These are phyloP conservation scores for Meteorus colon DNA, from an alignment of 2,888 invertebrate genomes.

Conservation along the genomic window DNA sequence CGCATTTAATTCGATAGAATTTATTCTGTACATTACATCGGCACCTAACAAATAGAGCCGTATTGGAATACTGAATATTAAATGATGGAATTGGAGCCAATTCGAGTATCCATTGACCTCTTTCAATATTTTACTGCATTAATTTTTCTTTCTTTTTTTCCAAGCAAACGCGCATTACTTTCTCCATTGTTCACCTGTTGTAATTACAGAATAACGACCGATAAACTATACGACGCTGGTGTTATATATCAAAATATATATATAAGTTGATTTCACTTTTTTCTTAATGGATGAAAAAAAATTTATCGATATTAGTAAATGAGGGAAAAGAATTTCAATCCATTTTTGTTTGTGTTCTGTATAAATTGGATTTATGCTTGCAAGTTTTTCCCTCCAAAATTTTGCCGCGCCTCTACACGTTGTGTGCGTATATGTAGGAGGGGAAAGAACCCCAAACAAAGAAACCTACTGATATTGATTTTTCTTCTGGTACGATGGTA, in stretches of 20 bases:
- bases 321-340: not conserved
- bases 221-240: not conserved
- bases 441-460: constrained; percentile 60
- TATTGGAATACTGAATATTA: not conserved
- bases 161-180: not conserved
- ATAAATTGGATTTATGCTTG: constrained; percentile 12
- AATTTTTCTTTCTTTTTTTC: not conserved
- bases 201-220: constrained; percentile 7
- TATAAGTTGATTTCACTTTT: not conserved
- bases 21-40: no score
- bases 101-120: not conserved
- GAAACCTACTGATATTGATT: constrained; percentile 68
- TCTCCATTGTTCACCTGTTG: constrained; percentile 7
- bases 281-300: not conserved
- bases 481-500: constrained; percentile 62
- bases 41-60: no score
- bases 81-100: not conserved
- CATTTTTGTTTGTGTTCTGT: not conserved
- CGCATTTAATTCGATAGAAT: no score
- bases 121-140: not conserved
- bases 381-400: constrained; percentile 64
- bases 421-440: constrained; percentile 30
- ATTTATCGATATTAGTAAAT: not conserved
- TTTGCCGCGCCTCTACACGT: constrained; percentile 44
- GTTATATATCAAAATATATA: not conserved